A percentile compares a stretch with the other conserved stretches of the same genome.
phyloP scores from a whole-genome alignment of 92 coral and sea anemone species.

The Heteractis magnifica region DNA sequence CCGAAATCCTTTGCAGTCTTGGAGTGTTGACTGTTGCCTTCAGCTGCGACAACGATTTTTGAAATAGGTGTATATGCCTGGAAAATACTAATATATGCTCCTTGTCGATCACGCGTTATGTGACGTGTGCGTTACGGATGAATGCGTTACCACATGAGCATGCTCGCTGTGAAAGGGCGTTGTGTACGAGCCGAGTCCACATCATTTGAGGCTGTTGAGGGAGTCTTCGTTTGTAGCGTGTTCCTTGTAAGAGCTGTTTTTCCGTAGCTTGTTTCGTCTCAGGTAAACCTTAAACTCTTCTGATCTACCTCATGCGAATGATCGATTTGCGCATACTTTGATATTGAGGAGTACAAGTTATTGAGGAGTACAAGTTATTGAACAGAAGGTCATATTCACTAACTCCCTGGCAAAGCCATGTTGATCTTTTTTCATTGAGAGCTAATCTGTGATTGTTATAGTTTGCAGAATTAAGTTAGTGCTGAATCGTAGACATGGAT shows the following conservation, averaged over 20 bases:
- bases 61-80: no score
- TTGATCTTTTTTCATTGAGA: not conserved
- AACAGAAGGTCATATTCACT: not conserved
- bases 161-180: conserved; percentile 33
- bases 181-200: conserved; percentile 21
- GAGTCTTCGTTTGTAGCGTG: not conserved
- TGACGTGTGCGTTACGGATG: conserved; percentile 24
- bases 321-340: not conserved
- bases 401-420: conserved; percentile 1
- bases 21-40: no score
- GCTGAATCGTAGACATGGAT: conserved; percentile 3
- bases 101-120: conserved; percentile 9
- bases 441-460: not conserved
- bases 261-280: not conserved
- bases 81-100: no score
- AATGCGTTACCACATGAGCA: conserved; percentile 37
- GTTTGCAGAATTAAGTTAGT: not conserved
- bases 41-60: no score
- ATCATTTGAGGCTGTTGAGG: not conserved
- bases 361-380: not conserved
- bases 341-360: not conserved
- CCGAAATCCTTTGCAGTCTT: no score
- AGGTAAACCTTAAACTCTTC: not conserved
- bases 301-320: not conserved
- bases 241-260: not conserved